Conservation (phyloP, 2,797 vertebrate genomes). For the Micropoecilia bifurca region DNA sequence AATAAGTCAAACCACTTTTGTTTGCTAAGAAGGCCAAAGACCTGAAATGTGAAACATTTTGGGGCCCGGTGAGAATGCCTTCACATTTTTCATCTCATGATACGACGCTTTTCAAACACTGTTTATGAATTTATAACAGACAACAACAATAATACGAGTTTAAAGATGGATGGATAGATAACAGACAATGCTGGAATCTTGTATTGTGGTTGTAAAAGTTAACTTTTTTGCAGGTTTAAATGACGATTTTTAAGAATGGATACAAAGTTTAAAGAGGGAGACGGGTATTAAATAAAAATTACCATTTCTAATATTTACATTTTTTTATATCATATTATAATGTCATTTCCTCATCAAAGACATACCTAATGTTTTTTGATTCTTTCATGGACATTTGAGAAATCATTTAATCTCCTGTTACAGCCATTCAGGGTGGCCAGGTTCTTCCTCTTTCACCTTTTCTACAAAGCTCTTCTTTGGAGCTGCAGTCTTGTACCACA, state of each 20-base stretch:
- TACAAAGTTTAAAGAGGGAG: background rate
- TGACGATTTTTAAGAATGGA: background rate
- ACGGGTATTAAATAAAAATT: background rate
- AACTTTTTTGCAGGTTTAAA: background rate
- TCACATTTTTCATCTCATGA: background rate
- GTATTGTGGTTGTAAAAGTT: background rate
- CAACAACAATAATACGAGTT: background rate
- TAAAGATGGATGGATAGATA: background rate
- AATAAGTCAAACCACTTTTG: conserved; percentile 4
- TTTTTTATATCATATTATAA: background rate
- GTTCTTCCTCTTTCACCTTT: background rate
- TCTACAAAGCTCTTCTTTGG: background rate
- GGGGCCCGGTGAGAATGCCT: too few relatives aligned
- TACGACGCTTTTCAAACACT: background rate
- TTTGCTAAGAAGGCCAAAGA: background rate
- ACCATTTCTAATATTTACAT: background rate
- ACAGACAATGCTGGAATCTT: background rate
- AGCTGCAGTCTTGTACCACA: background rate
- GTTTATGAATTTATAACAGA: background rate
- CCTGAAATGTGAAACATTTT: background rate
- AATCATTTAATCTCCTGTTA: background rate
- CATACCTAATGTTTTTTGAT: background rate
- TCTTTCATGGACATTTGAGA: background rate
- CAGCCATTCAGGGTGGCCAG: background rate
- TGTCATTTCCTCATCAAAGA: background rate